Percentiles rank a stretch among this genome's conserved stretches.
Conservation (phyloP, 2,797 vertebrate genomes). For the Enteromius viviparus region DNA sequence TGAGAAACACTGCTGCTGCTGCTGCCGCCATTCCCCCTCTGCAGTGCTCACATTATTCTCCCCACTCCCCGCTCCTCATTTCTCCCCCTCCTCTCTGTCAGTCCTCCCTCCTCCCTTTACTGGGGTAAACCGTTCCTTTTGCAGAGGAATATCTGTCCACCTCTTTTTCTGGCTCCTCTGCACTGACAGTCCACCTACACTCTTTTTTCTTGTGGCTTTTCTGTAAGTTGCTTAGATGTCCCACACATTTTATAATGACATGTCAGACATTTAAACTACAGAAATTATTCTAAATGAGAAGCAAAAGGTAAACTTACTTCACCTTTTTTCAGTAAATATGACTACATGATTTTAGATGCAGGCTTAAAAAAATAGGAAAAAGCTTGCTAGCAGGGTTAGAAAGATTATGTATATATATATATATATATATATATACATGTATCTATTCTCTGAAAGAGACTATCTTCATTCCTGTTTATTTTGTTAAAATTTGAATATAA, state of each 20-base stretch:
- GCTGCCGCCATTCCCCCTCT: slow-evolving; percentile 26
- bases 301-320: not conserved
- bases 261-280: slow-evolving; percentile 4
- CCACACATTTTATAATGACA: slow-evolving; percentile 19
- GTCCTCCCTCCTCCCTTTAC: slow-evolving; percentile 20
- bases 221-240: slow-evolving; percentile 18
- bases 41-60: slow-evolving; percentile 41
- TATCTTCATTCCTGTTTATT: not conserved
- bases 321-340: not conserved
- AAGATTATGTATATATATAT: not conserved
- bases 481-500: not conserved
- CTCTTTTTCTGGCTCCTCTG: slow-evolving; percentile 12
- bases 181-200: slow-evolving; percentile 24
- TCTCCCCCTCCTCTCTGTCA: slow-evolving; percentile 19
- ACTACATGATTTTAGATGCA: not conserved
- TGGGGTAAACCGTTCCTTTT: slow-evolving; percentile 37
- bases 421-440: not conserved
- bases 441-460: not conserved
- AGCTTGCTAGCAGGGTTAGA: not conserved
- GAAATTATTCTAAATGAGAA: not conserved
- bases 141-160: slow-evolving; percentile 25
- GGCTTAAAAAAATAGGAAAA: not conserved
- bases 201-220: not conserved
- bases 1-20: not conserved
- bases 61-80: slow-evolving; percentile 28